These are phyloP conservation scores for Drosophila conformis DNA, from an alignment of 2,888 invertebrate species.

Conservation along the genomic window DNA sequence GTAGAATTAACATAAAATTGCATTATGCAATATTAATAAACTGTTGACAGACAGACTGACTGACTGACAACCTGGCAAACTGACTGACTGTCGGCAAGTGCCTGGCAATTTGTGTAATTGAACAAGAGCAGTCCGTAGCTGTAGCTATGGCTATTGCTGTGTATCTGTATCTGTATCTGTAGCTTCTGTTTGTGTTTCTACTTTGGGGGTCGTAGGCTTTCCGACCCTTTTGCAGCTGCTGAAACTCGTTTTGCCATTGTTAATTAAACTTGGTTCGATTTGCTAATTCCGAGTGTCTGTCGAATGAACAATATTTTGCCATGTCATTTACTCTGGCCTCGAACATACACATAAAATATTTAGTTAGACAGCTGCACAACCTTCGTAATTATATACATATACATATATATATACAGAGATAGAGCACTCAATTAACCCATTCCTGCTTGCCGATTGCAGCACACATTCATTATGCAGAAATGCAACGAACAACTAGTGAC, in stretches of 20 bases:
- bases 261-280: conserved; percentile 68
- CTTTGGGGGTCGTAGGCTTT: conserved; percentile 5
- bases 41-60: conserved; percentile 65
- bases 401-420: neutral
- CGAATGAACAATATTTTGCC: conserved; percentile 53
- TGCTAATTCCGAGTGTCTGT: conserved; percentile 48
- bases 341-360: conserved; percentile 50
- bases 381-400: neutral
- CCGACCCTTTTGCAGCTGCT: conserved; percentile 8
- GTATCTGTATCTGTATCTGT: neutral
- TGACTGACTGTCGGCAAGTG: conserved; percentile 37
- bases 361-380: conserved; percentile 56
- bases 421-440: conserved; percentile 46
- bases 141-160: conserved; percentile 3
- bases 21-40: conserved; percentile 82
- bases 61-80: conserved; percentile 14
- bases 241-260: conserved; percentile 51
- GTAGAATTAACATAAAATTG: conserved; percentile 85
- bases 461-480: conserved; percentile 78
- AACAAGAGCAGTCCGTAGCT: conserved; percentile 46
- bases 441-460: conserved; percentile 56
- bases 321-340: conserved; percentile 28
- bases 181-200: neutral
- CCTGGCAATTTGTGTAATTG: conserved; percentile 74
- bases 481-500: conserved; percentile 59